Percentiles rank a stretch among this genome's conserved stretches.
These are phyloP conservation scores for Hydropsyche tenuis DNA, from an alignment of 1,140 invertebrate species.

Conservation along the genomic window DNA sequence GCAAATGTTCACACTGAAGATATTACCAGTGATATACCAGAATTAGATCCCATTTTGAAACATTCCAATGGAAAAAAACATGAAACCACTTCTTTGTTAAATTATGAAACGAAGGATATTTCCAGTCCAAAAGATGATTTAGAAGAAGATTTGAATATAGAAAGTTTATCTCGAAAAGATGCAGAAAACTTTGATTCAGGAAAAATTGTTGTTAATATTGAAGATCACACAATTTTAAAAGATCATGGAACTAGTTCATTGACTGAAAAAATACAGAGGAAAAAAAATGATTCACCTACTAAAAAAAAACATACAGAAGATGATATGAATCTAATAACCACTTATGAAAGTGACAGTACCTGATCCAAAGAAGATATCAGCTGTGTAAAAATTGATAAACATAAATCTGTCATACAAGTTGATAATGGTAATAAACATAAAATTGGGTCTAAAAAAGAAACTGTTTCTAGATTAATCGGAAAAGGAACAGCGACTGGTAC, in stretches of 20 bases:
- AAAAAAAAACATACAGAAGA: conserved; percentile 54
- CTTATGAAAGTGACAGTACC: conserved; percentile 60
- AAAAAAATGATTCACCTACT: conserved; percentile 54
- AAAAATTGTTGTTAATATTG: conserved; percentile 46
- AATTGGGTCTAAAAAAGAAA: conserved; percentile 32
- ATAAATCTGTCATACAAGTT: conserved; percentile 29
- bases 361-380: conserved; percentile 60
- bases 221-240: conserved; percentile 50
- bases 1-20: conserved; percentile 40
- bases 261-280: conserved; percentile 56
- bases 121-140: conserved; percentile 38
- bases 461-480: conserved; percentile 36
- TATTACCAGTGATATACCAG: conserved; percentile 19
- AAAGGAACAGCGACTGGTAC: conserved; percentile 34
- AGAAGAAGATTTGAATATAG: conserved; percentile 35
- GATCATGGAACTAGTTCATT: conserved; percentile 55
- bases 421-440: conserved; percentile 39
- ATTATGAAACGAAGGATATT: conserved; percentile 31
- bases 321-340: conserved; percentile 61
- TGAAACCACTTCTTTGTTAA: not conserved
- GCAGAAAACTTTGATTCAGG: conserved; percentile 12
- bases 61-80: conserved; percentile 51
- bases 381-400: conserved; percentile 46
- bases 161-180: conserved; percentile 18
- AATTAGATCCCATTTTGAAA: conserved; percentile 50